These are phyloP conservation scores for Hemibagrus guttatus DNA, from an alignment of 2,797 vertebrate species.

Conservation along the genomic window DNA sequence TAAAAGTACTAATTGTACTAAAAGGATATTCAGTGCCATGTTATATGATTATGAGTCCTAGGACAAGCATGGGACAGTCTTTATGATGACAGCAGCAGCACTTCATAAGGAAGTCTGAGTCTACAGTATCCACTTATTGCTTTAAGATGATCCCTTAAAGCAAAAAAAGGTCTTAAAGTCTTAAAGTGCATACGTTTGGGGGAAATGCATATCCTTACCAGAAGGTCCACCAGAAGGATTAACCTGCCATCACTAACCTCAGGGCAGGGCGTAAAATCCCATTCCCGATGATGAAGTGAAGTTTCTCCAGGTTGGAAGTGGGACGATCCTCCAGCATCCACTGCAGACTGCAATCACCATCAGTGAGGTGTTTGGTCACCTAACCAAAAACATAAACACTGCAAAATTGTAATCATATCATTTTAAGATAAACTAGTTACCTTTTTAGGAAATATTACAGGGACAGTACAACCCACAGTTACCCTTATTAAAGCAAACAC, in stretches of 20 bases:
- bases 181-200: background rate
- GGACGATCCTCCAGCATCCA: constrained; percentile 96
- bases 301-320: constrained; percentile 97
- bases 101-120: background rate
- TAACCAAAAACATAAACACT: constrained; percentile 57
- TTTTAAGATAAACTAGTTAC: background rate
- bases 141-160: background rate
- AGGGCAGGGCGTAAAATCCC: constrained; percentile 91
- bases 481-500: background rate
- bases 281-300: constrained; percentile 97
- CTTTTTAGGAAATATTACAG: background rate
- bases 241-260: constrained; percentile 72
- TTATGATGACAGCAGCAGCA: background rate
- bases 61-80: background rate
- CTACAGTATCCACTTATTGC: background rate
- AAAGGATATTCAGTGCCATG: background rate
- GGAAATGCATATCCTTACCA: background rate
- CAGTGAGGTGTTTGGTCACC: constrained; percentile 93
- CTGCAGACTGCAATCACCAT: constrained; percentile 86
- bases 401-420: background rate
- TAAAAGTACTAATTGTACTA: background rate
- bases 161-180: background rate
- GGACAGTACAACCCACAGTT: background rate
- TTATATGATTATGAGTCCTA: background rate
- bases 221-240: background rate